Evolutionary conservation across 2,888 invertebrate species (phyloP), one percentile per base, ranked within the genome.

Genomic region (Drosophila lutescens): DNA sequence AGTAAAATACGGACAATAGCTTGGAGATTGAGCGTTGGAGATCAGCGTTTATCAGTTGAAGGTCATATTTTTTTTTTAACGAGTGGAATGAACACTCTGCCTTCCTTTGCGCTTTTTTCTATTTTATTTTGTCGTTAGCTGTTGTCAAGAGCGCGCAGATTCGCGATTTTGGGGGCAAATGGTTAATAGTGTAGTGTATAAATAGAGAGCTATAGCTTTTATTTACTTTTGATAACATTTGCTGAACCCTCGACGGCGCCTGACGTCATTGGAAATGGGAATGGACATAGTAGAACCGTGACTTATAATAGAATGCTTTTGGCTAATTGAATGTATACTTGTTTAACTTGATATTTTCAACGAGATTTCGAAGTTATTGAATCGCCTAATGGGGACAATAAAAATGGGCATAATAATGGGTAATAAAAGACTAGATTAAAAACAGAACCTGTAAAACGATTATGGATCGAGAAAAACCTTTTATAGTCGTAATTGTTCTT

Each of bases 151-250:
- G 30, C 55, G 10, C 54, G 8, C 10, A 38, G 15, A 32, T 47
- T 30, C 30, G 30, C 15, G 10, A 47, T 40, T 30, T 17, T 17
- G 40, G 47, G 30, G 20, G 26, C 43, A 17, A 38, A 49, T 32
- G 49, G 60, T 62, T 61, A 49, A 62, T 49, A 49, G 61, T 47
- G 32, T 60, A 17, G 30, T 8, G 30, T 30, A 30, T 34, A 34
- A n/a, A 34, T 41, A 47, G n/a, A 9, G 23, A 13, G 13, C 44
- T 23, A 59, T 47, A 20, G 59, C 36, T n/a, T 59, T 34, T 41
- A 41, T 60, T 41, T 9, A 15, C 23, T 43, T 61, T 17, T 61
- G 62, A 62, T 62, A 62, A 62, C 62, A 41, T 49, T 61, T 61
- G 17, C 61, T 61, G 61, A 59, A 61, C 47, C 13, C 38, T 53